Percentiles rank a stretch among this genome's conserved stretches.
phyloP scores from a whole-genome alignment of 2,888 invertebrate species.

The Drosophila demipolita region DNA sequence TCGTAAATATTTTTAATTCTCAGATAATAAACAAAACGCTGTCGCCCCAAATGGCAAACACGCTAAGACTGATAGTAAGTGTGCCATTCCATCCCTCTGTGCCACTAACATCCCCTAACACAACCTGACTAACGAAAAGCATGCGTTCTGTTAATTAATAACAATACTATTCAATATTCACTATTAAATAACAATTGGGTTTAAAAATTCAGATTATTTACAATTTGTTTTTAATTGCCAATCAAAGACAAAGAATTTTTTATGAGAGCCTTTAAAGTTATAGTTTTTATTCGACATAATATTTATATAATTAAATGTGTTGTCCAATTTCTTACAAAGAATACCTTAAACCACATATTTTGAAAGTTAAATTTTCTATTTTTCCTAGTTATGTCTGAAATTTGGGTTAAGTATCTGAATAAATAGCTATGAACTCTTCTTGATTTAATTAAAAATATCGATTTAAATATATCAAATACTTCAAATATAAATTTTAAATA shows the following conservation, averaged over 20 bases:
- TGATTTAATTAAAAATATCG: neutral
- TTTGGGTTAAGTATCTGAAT: neutral
- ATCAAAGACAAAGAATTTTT: neutral
- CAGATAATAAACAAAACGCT: slow-evolving; percentile 84
- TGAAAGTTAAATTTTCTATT: neutral
- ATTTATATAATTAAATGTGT: neutral
- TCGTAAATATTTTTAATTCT: slow-evolving; percentile 78
- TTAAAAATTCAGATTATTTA: neutral
- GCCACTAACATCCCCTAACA: slow-evolving; percentile 9
- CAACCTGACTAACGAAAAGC: neutral
- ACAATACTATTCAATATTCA: neutral
- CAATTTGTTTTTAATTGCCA: neutral
- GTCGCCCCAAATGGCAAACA: slow-evolving; percentile 83
- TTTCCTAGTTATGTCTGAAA: neutral
- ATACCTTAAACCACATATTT: neutral
- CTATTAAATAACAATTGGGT: slow-evolving; percentile 1
- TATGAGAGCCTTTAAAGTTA: neutral
- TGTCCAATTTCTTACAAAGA: too few relatives aligned
- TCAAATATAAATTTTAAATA: neutral
- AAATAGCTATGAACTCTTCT: neutral
- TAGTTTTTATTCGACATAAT: neutral
- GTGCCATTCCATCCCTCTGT: slow-evolving; percentile 14
- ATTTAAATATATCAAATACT: neutral
- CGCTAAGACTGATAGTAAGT: slow-evolving; percentile 84
- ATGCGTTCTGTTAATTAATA: slow-evolving; percentile 9